Percentiles rank a stretch among this genome's conserved stretches.
Conservation (phyloP, 2,797 vertebrate species). For the Rallus crepitans region DNA sequence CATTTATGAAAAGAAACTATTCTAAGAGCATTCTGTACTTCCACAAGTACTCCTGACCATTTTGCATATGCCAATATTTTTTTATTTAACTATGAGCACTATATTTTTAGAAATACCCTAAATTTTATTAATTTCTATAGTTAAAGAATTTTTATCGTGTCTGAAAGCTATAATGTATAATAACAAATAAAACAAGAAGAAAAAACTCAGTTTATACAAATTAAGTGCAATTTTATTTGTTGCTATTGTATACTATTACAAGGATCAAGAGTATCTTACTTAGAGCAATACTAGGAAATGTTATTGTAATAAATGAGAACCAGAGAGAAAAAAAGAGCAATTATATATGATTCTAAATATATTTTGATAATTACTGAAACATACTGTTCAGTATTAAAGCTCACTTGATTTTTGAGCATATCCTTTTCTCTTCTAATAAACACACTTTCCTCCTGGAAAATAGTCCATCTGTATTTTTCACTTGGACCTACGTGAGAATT, state of each 20-base stretch:
- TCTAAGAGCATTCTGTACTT: not conserved
- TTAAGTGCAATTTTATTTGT: not conserved
- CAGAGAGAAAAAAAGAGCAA: not conserved
- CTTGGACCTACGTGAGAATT: not conserved
- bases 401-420: not conserved
- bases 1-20: not conserved
- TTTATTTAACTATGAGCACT: not conserved
- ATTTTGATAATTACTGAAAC: not conserved
- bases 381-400: not conserved
- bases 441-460: not conserved
- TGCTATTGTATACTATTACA: not conserved
- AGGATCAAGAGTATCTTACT: not conserved
- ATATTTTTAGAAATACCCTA: not conserved
- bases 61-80: not conserved
- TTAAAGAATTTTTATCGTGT: not conserved
- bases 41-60: not conserved
- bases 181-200: not conserved
- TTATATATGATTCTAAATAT: not conserved
- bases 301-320: not conserved
- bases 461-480: not conserved
- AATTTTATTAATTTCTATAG: not conserved
- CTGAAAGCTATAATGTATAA: not conserved
- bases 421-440: not conserved
- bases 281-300: not conserved
- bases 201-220: not conserved